Evolutionary conservation across 2,888 invertebrate genomes (phyloP).

Genomic region (Cheilosia vulpina): DNA sequence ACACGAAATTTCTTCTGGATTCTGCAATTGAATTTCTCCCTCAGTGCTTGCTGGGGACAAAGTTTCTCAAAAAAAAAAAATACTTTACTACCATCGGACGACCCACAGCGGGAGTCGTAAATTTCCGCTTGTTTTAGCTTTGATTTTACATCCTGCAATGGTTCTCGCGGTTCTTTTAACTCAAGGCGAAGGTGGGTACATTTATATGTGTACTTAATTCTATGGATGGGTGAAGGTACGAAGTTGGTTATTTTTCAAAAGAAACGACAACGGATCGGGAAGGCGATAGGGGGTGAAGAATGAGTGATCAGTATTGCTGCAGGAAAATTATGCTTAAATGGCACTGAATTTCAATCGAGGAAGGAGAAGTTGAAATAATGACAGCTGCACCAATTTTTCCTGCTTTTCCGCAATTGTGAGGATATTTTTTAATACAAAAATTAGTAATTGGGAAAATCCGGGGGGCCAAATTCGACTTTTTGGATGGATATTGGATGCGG

Average conservation of each 20-base stretch:
- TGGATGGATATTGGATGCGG: no score
- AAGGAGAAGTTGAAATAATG: no score
- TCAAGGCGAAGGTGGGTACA: not conserved
- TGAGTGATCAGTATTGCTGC: no score
- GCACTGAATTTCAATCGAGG: no score
- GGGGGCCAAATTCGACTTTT: no score
- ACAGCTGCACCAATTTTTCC: no score
- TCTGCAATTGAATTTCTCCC: slow-evolving; percentile 68
- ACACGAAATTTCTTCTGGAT: slow-evolving; percentile 31
- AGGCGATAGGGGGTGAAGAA: no score
- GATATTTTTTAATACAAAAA: no score
- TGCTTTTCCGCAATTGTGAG: no score
- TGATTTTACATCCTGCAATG: slow-evolving; percentile 35
- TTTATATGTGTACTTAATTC: no score
- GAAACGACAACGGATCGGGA: not conserved
- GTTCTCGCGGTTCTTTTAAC: not conserved
- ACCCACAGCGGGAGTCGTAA: slow-evolving; percentile 31
- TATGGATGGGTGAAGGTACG: not conserved
- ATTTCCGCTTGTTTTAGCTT: slow-evolving; percentile 61
- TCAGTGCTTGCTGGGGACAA: slow-evolving; percentile 45
- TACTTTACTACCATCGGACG: slow-evolving; percentile 23
- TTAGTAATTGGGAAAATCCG: no score
- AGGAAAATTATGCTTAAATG: no score
- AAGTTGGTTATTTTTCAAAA: not conserved
- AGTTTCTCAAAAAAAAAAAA: slow-evolving; percentile 23